Base-by-base conservation (phyloP, 2,888 invertebrate species). In the Epiblema foenella region DNA sequence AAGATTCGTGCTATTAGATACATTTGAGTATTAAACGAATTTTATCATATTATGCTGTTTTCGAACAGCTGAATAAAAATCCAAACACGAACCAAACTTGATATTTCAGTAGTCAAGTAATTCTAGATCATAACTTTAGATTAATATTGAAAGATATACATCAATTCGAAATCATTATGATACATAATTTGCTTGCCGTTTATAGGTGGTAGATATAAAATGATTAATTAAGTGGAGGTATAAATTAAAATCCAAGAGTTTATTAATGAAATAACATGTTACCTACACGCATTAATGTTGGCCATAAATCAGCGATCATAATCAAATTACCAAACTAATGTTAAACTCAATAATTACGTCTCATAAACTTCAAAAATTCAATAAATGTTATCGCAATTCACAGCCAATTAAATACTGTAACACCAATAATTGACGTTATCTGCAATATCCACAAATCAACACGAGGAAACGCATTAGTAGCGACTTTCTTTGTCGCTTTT, bases 401-500 rank as follows among this genome's bases (percentile, higher is more conserved):
- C 56, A 69, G 46, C 51, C 54, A 60, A 66, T 68, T 68, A 58
- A 58, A 57, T 29, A 3, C 11, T 24, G 63, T 52, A 56, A 72
- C 58, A 68, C 29, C 46, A 60, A 54, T 62, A 65, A 60, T 20
- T 66, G 59, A 33, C 49, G 54, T 71, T 74, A 74, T 69, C 72
- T 29, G 59, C 60, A 62, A 62, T 20, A 60, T 71, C 58, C 57
- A 72, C 72, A 74, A 63, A 74, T 69, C 60, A 72, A 66, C 73
- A 66, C 56, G 64, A 73, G 71, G 74, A 74, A 75, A 73, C 24
- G 73, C 49, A 69, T 66, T 57, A 74, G 56, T 68, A 72, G 75
- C 69, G 62, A 78, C 81, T 81, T 81, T 80, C 77, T 78, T 73
- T 77, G 78, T 77, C 77, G 75, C 71, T 74, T 78, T 75, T 75